phyloP scores from a whole-genome alignment of 1,140 invertebrate genomes.

The Drosophila prosaltans region DNA sequence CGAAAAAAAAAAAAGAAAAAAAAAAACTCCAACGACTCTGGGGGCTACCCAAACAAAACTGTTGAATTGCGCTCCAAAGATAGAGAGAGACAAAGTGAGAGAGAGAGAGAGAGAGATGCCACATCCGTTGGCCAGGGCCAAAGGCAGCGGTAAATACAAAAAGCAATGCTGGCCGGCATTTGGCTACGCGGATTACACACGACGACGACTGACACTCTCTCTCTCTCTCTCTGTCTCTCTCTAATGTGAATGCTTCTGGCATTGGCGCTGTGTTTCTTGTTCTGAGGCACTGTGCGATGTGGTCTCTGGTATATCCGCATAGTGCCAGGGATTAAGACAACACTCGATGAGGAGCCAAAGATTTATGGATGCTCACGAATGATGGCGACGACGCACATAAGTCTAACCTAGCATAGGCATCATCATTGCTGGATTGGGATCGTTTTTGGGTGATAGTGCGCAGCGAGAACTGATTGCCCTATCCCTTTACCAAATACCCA shows the following conservation, averaged over 20 bases:
- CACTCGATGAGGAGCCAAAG: constrained; percentile 25
- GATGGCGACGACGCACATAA: constrained; percentile 4
- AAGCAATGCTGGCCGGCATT: constrained; percentile 2
- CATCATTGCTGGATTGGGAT: background rate
- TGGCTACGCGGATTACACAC: constrained; percentile 8
- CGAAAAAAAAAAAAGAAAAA: background rate
- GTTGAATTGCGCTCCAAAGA: constrained; percentile 9
- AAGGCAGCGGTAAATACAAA: constrained; percentile 11
- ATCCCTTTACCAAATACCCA: too few relatives aligned
- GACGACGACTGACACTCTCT: too few relatives aligned
- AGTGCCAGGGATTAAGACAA: constrained; percentile 23
- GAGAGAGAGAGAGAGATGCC: background rate
- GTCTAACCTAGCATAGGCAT: background rate
- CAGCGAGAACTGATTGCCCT: background rate
- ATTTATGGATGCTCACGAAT: constrained; percentile 28
- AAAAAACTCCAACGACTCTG: background rate
- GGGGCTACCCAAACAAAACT: constrained; percentile 18
- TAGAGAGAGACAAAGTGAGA: too few relatives aligned
- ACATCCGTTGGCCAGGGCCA: constrained; percentile 11
- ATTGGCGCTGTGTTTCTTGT: background rate
- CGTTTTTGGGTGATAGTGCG: background rate
- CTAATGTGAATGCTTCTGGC: background rate
- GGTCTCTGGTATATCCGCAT: constrained; percentile 9
- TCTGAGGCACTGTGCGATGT: background rate
- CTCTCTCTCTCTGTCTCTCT: too few relatives aligned